These are phyloP conservation scores for Syngnathus rostellatus DNA, from an alignment of 2,797 vertebrate genomes.

Conservation along the genomic window DNA sequence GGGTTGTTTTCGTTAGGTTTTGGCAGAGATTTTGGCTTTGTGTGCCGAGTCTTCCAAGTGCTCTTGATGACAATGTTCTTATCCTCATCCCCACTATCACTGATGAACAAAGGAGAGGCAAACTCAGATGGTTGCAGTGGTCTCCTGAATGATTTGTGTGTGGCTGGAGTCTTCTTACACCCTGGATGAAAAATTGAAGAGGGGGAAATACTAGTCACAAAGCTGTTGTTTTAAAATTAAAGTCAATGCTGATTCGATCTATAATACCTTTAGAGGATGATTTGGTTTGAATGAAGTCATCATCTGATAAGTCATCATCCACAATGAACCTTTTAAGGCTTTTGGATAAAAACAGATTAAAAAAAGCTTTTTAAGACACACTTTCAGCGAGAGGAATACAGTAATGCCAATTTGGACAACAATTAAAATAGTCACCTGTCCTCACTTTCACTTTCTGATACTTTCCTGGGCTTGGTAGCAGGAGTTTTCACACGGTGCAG, in stretches of 20 bases:
- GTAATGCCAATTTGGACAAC: not conserved
- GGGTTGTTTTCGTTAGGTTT: conserved; percentile 11
- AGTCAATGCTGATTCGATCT: not conserved
- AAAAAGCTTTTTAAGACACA: not conserved
- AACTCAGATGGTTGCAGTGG: conserved; percentile 40
- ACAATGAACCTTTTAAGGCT: conserved; percentile 70
- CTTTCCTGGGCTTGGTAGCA: conserved; percentile 30
- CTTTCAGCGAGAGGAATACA: not conserved
- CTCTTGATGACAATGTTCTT: conserved; percentile 62
- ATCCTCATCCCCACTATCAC: conserved; percentile 66
- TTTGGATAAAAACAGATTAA: conserved; percentile 14
- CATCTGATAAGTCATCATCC: conserved; percentile 58
- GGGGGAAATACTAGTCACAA: not conserved
- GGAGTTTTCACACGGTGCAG: conserved; percentile 64
- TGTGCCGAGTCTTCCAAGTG: conserved; percentile 62
- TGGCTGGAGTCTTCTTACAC: conserved; percentile 39
- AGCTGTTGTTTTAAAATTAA: not conserved
- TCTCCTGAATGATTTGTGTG: conserved; percentile 25
- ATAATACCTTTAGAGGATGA: conserved; percentile 53
- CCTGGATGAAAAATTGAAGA: conserved; percentile 28
- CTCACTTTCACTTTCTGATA: conserved; percentile 31
- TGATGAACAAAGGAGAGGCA: conserved; percentile 65
- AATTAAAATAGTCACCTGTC: conserved; percentile 54
- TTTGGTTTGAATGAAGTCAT: conserved; percentile 65
- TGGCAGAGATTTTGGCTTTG: conserved; percentile 19